phyloP scores from a whole-genome alignment of 2,888 invertebrate genomes.

The Phania funesta region DNA sequence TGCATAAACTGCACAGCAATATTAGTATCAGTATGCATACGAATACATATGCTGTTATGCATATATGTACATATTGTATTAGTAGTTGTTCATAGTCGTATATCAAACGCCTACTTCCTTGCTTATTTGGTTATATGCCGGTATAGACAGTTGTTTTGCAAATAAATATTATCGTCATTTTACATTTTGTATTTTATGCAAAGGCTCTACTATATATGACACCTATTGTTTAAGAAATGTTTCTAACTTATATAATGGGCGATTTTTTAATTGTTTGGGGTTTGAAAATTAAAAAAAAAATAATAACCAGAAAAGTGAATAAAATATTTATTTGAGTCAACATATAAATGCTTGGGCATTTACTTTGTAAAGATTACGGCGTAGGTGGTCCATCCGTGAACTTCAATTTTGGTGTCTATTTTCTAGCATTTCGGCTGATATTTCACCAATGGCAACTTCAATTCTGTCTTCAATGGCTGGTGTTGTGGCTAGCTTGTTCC shows the following conservation, averaged over 20 bases:
- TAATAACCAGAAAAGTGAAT: no score
- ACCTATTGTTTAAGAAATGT: constrained; percentile 41
- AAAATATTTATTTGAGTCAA: no score
- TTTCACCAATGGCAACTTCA: no score
- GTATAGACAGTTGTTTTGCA: constrained; percentile 11
- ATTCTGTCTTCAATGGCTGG: no score
- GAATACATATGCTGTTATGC: not conserved
- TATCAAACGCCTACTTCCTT: constrained; percentile 66
- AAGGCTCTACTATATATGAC: constrained; percentile 3
- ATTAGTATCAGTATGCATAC: not conserved
- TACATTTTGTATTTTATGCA: not conserved
- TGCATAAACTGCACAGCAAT: not conserved
- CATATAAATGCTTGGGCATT: no score
- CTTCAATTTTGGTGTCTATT: no score
- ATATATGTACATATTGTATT: not conserved
- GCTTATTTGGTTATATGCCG: constrained; percentile 34
- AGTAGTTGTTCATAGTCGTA: constrained; percentile 42
- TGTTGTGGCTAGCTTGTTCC: no score
- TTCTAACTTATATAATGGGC: not conserved
- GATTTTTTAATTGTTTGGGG: no score
- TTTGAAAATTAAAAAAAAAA: no score
- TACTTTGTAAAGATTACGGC: no score
- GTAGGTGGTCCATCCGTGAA: no score
- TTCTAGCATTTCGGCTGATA: no score
- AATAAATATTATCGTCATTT: not conserved